Evolutionary conservation across 2,888 invertebrate species (phyloP), one percentile per base, ranked within the genome.

Genomic region (Hanleya hanleyi): DNA sequence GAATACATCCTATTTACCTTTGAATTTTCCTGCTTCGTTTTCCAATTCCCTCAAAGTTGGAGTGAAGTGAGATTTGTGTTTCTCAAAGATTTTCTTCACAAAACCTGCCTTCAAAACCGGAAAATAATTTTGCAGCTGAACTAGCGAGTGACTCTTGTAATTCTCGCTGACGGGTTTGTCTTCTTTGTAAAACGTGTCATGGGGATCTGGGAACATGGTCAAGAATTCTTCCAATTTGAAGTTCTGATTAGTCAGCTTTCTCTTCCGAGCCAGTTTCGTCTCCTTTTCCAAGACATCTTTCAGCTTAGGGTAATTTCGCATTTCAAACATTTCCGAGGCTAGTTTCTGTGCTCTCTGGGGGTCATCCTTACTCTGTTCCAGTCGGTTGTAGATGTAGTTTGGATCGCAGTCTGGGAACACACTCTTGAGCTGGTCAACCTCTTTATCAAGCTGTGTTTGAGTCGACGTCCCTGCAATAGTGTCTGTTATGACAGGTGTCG

Each of bases 401-500:
- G 86, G 87, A 76, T 88, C 87, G 81, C 87, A 87, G 66, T 88
- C 87, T 22, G 86, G 85, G 72, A 88, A 87, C 62, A 88, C 81
- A 47, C 80, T 81, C 69, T 73, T 76, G 26, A 88, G 72, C 29
- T 79, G 82, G 18, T 85, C 81, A 33, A 88, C 57, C 22, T 29
- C 22, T 57, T 26, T 57, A 15, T 57, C 3, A 15, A 57, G 32
- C 18, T 41, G 41, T 41, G 9, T 41, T 41, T 41, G 41, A n/a
- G n/a, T n/a, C n/a, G n/a, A n/a, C n/a, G n/a, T n/a, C n/a, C n/a
- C n/a, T n/a, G n/a, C n/a, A n/a, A n/a, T n/a, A n/a, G n/a, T n/a
- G n/a, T n/a, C n/a, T n/a, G n/a, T n/a, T n/a, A n/a, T n/a, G n/a
- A n/a, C n/a, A n/a, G n/a, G n/a, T n/a, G n/a, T n/a, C 32, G 22